These are phyloP conservation scores for Tenthredo mesomela DNA, from an alignment of 2,888 invertebrate genomes.

Conservation along the genomic window DNA sequence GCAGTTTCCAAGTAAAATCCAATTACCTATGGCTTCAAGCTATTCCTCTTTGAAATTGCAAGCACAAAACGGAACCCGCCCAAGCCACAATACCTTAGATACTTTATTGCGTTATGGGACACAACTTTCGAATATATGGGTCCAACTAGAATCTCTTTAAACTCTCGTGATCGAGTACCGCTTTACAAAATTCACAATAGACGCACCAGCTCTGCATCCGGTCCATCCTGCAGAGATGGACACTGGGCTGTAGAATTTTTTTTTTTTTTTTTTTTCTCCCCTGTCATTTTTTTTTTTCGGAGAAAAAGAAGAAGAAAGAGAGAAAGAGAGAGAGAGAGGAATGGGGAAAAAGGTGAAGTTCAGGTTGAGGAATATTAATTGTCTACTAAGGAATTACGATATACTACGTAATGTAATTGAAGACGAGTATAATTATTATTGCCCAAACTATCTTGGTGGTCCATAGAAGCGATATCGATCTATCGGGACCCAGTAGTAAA, in stretches of 20 bases:
- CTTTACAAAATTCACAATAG: conserved; percentile 23
- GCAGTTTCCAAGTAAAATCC: not conserved
- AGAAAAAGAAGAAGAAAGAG: not conserved
- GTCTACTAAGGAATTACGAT: conserved; percentile 19
- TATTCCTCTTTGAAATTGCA: conserved; percentile 18
- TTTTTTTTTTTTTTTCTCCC: not conserved
- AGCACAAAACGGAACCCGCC: not conserved
- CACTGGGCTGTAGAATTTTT: not conserved
- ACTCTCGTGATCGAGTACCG: conserved; percentile 22
- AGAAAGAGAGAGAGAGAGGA: not conserved
- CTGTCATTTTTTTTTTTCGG: not conserved
- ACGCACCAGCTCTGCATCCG: conserved; percentile 29
- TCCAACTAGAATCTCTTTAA: conserved; percentile 41
- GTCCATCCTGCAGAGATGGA: not conserved
- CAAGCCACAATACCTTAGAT: not conserved
- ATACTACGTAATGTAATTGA: conserved; percentile 44
- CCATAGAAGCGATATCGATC: conserved; percentile 43
- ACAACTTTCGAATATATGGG: not conserved
- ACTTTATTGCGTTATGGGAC: not conserved
- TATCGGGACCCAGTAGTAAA: conserved; percentile 9
- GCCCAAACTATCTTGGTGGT: conserved; percentile 37
- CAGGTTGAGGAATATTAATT: conserved; percentile 4
- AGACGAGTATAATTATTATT: conserved; percentile 47
- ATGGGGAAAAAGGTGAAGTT: not conserved
- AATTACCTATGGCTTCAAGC: conserved; percentile 6